These are phyloP conservation scores for Shinisaurus crocodilurus DNA, from an alignment of 2,113 vertebrate species.

Conservation along the genomic window DNA sequence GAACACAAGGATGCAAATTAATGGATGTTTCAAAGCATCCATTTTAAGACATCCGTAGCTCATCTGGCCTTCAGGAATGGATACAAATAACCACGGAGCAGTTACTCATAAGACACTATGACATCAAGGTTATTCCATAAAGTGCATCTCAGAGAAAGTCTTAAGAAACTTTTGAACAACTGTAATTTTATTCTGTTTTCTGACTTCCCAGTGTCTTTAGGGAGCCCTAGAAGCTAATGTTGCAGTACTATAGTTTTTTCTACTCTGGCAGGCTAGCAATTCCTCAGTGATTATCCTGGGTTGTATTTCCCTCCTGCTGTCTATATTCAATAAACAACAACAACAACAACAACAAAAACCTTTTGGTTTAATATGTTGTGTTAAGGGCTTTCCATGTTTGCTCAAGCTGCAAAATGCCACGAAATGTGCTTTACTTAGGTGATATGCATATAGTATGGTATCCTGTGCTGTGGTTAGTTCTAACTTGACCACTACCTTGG, in stretches of 20 bases:
- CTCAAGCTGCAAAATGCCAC: too few species aligned
- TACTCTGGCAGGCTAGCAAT: too few species aligned
- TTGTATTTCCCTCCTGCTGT: background rate
- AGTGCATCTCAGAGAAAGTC: background rate
- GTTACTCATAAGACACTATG: background rate
- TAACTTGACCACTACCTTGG: too few species aligned
- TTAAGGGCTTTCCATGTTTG: too few species aligned
- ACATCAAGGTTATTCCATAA: background rate
- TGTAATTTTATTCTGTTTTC: constrained; percentile 4
- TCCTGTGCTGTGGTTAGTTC: too few species aligned
- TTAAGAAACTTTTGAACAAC: constrained; percentile 5
- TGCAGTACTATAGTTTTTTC: background rate
- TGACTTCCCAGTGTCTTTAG: background rate
- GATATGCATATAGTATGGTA: too few species aligned
- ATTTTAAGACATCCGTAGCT: background rate
- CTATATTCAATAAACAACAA: background rate
- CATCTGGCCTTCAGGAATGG: background rate
- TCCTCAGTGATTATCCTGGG: background rate
- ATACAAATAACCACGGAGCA: background rate
- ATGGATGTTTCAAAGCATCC: background rate
- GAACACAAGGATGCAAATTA: too few species aligned
- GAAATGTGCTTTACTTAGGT: background rate
- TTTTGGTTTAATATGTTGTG: too few species aligned
- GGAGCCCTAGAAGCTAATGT: background rate
- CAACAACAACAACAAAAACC: too few species aligned